Evolutionary conservation across 2,888 invertebrate genomes (phyloP), one percentile per base, ranked within the genome.

Genomic region (Nomada fucata): DNA sequence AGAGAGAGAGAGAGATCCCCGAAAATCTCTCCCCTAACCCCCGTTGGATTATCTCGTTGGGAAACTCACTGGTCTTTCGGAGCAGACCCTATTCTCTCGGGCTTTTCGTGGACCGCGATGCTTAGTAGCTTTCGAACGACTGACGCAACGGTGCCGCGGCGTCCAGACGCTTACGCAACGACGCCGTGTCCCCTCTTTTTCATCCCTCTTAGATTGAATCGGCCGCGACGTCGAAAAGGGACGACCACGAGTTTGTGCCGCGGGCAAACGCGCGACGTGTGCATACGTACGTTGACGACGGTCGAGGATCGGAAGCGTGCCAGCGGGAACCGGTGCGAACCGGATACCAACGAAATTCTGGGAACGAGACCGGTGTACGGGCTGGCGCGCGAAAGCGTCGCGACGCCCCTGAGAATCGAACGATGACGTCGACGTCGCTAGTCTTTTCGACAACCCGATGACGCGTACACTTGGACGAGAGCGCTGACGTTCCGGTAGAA

Each of bases 91-190:
- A 26, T 53, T 53, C 47, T 50, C 65, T 47, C 65, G 29, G 20
- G 65, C 47, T 75, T 78, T 83, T 70, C 79, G 86, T 83, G 90
- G 85, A 87, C 90, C 90, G 89, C 84, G 86, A 87, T 86, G 89
- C 85, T 87, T 91, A 90, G 89, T 88, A 86, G 87, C 86, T 84
- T 85, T 89, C 89, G 89, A 87, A 83, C 89, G 87, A 92, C 91
- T 92, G 91, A 91, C 91, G 91, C 89, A 89, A 83, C 90, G 89
- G 89, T 89, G 90, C 84, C 86, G 88, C 89, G 89, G 88, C 91
- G 89, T 92, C 91, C 89, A 89, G 89, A 89, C 88, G 91, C 87
- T 92, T 92, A 92, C 91, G 91, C 92, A 92, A 92, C 89, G 87
- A 77, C 81, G 84, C 72, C 72, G 60, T 80, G 81, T 79, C 81